A percentile compares a stretch with the other conserved stretches of the same genome.
Conservation (phyloP, 1,140 invertebrate species). For the Habropoda laboriosa region DNA sequence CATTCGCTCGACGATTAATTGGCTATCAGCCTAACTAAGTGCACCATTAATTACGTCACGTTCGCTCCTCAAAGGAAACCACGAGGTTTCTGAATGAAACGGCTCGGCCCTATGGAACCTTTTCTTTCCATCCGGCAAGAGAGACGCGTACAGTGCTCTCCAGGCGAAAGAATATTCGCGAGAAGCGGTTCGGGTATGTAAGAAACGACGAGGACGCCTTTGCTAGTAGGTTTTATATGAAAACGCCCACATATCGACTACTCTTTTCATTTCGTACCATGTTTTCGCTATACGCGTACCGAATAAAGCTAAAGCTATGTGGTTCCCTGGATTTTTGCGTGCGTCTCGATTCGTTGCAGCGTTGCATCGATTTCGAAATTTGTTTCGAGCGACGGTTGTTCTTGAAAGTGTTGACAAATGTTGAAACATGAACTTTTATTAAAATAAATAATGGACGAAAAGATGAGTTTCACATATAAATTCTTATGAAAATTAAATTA, state of each 20-base stretch:
- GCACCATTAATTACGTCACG: slow-evolving; percentile 22
- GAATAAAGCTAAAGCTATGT: background rate
- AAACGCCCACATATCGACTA: background rate
- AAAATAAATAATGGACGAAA: too few relatives aligned
- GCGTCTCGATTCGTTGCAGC: background rate
- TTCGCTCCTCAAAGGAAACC: slow-evolving; percentile 31
- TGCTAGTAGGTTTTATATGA: background rate
- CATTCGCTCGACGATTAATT: slow-evolving; percentile 8
- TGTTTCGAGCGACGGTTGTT: too few relatives aligned
- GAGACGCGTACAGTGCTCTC: background rate
- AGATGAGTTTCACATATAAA: too few relatives aligned
- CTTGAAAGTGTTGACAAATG: too few relatives aligned
- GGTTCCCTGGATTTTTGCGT: background rate
- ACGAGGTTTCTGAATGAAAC: background rate
- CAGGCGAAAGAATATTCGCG: background rate
- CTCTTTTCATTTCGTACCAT: background rate
- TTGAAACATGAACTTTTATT: too few relatives aligned
- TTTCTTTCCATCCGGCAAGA: background rate
- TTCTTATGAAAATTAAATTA: too few relatives aligned
- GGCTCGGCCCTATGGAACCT: too few relatives aligned
- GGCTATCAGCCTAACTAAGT: background rate
- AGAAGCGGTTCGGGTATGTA: background rate
- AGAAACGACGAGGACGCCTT: background rate
- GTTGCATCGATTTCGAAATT: background rate
- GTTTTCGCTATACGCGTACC: background rate